Conservation (phyloP, 30 jellyfish, hydroid and myxozoan species). For the Aurelia aurita complex sp. Pacific region DNA sequence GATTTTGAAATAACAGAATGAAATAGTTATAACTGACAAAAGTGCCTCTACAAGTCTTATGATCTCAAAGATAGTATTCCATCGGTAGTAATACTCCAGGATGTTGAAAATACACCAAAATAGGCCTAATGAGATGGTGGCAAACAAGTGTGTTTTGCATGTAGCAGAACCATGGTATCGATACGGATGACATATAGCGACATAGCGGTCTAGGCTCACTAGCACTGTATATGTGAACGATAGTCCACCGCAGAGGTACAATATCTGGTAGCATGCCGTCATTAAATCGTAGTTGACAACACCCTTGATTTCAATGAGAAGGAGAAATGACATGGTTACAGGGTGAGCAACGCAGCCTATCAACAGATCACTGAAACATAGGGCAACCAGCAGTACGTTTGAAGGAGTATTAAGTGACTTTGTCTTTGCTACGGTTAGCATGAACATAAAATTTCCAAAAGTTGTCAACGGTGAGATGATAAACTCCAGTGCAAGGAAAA, state of each 20-base stretch:
- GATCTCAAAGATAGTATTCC: background rate
- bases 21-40: background rate
- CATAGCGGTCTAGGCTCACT: constrained; percentile 34
- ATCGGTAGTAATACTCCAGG: background rate
- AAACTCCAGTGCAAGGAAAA: constrained; percentile 5
- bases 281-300: background rate
- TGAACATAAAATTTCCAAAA: constrained; percentile 2
- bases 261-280: background rate
- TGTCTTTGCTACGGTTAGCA: constrained; percentile 17
- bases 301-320: background rate
- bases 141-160: constrained; percentile 5
- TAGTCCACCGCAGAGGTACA: constrained; percentile 12
- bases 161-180: constrained; percentile 33
- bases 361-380: constrained; percentile 18
- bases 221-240: constrained; percentile 13
- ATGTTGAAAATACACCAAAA: background rate
- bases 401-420: constrained; percentile 40
- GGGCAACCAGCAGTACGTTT: constrained; percentile 35
- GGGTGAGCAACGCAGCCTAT: constrained; percentile 34
- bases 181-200: constrained; percentile 46
- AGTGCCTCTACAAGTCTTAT: background rate
- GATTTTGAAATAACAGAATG: constrained; percentile 7
- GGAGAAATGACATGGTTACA: background rate
- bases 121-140: background rate
- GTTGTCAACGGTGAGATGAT: constrained; percentile 9